These are phyloP conservation scores for Xenus cinereus DNA, from an alignment of 2,113 vertebrate genomes.

Conservation along the genomic window DNA sequence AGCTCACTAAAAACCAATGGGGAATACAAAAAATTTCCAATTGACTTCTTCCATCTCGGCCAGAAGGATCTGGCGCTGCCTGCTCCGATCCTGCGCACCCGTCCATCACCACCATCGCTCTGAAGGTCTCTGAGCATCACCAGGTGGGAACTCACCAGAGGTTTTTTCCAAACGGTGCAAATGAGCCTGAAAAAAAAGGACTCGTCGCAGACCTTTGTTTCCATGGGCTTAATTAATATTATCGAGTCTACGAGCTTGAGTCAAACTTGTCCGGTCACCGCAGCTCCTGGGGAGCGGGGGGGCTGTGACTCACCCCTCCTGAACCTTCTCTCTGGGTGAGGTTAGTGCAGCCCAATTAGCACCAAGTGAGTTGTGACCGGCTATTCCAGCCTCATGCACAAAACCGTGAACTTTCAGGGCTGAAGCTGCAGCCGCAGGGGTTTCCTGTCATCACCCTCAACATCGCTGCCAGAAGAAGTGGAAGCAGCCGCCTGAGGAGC, in stretches of 20 bases:
- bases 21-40: too few relatives aligned
- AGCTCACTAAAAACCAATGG: not conserved
- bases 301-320: not conserved
- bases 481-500: rapidly evolving
- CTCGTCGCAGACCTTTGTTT: not conserved
- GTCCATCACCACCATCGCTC: not conserved
- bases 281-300: not conserved
- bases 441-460: not conserved
- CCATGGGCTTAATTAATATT: not conserved
- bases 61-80: not conserved
- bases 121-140: not conserved
- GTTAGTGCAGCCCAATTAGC: not conserved
- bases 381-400: not conserved
- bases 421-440: not conserved
- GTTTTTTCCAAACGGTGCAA: not conserved
- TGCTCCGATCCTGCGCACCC: not conserved
- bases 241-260: not conserved
- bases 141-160: rapidly evolving
- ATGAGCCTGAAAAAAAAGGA: not conserved
- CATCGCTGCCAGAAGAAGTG: not conserved
- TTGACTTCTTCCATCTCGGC: not conserved
- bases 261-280: not conserved
- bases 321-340: rapidly evolving
- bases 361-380: not conserved
- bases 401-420: rapidly evolving